Evolutionary conservation across 1,140 invertebrate genomes (phyloP).

Genomic region (Bombus impatiens): DNA sequence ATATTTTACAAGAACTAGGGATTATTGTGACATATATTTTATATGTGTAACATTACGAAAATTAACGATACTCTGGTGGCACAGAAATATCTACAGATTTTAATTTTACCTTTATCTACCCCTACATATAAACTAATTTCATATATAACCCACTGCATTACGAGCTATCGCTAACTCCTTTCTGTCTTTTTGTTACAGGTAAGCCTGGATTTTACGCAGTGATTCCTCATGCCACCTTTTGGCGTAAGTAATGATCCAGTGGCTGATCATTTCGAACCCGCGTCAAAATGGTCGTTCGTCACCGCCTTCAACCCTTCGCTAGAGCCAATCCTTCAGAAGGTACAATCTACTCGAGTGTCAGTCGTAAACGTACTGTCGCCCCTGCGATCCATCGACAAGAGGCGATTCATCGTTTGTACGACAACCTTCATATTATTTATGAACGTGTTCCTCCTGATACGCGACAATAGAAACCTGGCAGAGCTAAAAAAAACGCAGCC

Average conservation of each 20-base stretch:
- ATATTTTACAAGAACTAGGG: too few relatives aligned
- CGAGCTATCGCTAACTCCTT: neutral
- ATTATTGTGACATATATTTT: neutral
- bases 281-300: conserved; percentile 19
- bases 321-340: conserved; percentile 2
- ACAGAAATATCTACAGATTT: neutral
- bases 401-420: neutral
- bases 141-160: neutral
- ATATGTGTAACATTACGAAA: neutral
- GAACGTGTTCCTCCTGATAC: neutral
- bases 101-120: too few relatives aligned
- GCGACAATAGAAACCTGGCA: neutral
- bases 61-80: neutral
- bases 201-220: neutral
- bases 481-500: too few relatives aligned
- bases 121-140: neutral
- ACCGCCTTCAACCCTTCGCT: neutral
- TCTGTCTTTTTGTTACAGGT: conserved; percentile 40
- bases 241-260: conserved; percentile 24
- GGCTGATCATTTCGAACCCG: neutral
- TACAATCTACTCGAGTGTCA: neutral
- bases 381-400: conserved; percentile 4
- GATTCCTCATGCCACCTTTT: neutral
- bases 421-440: conserved; percentile 11
- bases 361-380: neutral